Base-by-base conservation (phyloP, 2,888 invertebrate genomes). In the Phlogophora meticulosa region DNA sequence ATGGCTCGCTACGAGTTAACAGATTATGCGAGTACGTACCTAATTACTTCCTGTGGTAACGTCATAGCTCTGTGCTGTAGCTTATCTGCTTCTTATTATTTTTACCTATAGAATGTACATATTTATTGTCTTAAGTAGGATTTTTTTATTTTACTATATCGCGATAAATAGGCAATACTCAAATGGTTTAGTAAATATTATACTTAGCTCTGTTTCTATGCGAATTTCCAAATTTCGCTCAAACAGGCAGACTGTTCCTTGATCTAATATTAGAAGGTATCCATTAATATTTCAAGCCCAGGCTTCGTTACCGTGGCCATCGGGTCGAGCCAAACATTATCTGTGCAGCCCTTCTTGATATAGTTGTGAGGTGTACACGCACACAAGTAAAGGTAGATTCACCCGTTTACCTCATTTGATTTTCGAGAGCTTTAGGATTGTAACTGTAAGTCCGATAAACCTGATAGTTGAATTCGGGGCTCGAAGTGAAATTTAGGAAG, bases 391-490 rank as follows among this genome's bases (percentile, higher is more conserved):
- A 46, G 42, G 28, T 42, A 63, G 15, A 45, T 45, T 52, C 24
- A 68, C 34, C 62, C 66, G 42, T 56, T 53, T 71, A 72, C 46
- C 56, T 58, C 61, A 62, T 76, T 78, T 78, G 78, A 76, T 78
- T 78, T 55, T 78, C 48, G 55, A 76, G 67, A 78, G 78, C 78
- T 78, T 62, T 73, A 62, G 61, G 66, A 73, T 78, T 66, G 73
- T 78, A 51, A 42, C 42, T 32, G 58, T 66, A 78, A 78, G 58
- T 59, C 61, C 62, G 67, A 78, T 78, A 73, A 76, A 62, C 58
- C 78, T 58, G 55, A 67, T 66, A 55, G 74, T 74, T 66, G 67
- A 76, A 73, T 67, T 56, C 40, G 45, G 40, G 55, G 51, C 32
- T 59, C 72, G 59, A 72, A 63, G 46, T 76, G 76, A 72, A 70